Evolutionary conservation across 2,888 invertebrate genomes (phyloP), one percentile per base, ranked within the genome.

Genomic region (Apodemia zela): DNA sequence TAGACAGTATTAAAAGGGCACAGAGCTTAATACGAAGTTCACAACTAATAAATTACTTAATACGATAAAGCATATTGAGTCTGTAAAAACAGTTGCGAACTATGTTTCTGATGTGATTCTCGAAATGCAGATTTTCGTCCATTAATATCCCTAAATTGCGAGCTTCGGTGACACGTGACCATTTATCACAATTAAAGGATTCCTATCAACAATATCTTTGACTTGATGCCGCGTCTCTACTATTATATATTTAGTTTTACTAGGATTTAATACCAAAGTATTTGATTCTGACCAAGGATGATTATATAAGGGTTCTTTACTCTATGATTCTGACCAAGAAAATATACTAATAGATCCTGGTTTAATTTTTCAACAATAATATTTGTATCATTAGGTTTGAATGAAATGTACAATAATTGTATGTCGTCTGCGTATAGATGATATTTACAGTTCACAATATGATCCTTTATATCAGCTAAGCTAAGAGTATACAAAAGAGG

Each of bases 1-100:
- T 68, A 3, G 65, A 65, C 11, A 67, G 47, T 11, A 67, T 60
- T 3, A 68, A 42, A 0, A 63, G 11, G 13, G 67, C 68, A 38
- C 61, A 59, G 10, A 65, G 11, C 11, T 11, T 38, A 13, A 38
- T 25, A 25, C 3, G 25, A 25, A 25, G 25, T 25, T 25, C 25
- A 25, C 25, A 3, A 25, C 25, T 25, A 25, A 25, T 25, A 25
- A 25, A 25, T 25, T 25, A 2, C 25, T 4, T 25, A 25, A 25
- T 5, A 25, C 4, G 25, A 25, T 25, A 25, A 25, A 25, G 25
- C 5, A 25, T 4, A 2, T 25, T 25, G 25, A 25, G 25, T 5
- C 25, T 3, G 25, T 25, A 25, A 25, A 25, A 25, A 5, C 25
- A 25, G 25, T 25, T 25, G 25, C 25, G 25, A 3, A 25, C 25